Evolutionary conservation across 2,113 vertebrate genomes (phyloP), one percentile per base, ranked within the genome.

Genomic region (Narcine bancroftii): DNA sequence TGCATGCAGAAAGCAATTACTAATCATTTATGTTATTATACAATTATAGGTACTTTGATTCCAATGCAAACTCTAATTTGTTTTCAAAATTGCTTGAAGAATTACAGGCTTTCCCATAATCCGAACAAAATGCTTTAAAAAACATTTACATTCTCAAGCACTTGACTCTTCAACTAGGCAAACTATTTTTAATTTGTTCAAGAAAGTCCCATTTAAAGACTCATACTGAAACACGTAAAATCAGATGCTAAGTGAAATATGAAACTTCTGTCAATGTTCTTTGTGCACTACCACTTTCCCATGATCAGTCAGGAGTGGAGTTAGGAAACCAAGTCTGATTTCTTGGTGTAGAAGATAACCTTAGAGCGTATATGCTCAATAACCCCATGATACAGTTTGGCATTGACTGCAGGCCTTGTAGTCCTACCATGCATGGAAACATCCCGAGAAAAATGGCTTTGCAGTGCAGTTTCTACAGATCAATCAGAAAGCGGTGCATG

Each of bases 311-410:
- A 24, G 66, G 42, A 69, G 65, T 47, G 42, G 65, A 47, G 21
- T 69, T 91, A 69, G 39, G 71, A 36, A 91, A 91, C 63, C 69
- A 91, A 47, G 42, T 24, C 39, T 91, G 65, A 69, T 69, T 91
- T 91, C 89, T 66, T 89, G 17, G 65, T 36, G 87, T 63, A 47
- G 63, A 47, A 45, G 42, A 42, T 47, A 39, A 91, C 65, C 89
- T 91, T 69, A 91, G 19, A 71, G 39, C 45, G 65, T 47, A 69
- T 69, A 36, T 47, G 42, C 13, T 91, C 39, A 47, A 47, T 63
- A 69, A 91, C 39, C 45, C 69, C 42, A 4, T 91, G 65, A 69
- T 69, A 66, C 65, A 26, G 24, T 69, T 91, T 47, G 89, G 24
- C 89, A 69, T 91, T 91, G 65, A 39, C 39, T 47, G 36, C 53